phyloP scores from a whole-genome alignment of 2,888 invertebrate species.

The Rhynchonema sp. region DNA sequence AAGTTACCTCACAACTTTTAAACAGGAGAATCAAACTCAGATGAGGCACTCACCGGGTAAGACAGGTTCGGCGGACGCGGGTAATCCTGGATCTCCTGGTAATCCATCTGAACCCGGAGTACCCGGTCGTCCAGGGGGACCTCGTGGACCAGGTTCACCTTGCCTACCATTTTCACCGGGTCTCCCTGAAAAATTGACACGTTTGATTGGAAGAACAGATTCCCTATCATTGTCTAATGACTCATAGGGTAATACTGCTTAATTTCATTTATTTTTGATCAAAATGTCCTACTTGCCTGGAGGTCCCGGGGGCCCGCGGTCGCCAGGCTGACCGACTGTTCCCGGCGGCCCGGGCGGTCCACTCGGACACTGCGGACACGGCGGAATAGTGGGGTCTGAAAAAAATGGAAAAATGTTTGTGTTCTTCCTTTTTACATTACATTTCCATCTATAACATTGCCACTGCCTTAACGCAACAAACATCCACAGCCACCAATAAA shows the following conservation, averaged over 20 bases:
- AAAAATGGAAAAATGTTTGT: no score
- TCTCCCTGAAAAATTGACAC: neutral
- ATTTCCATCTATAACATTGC: no score
- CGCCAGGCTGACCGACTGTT: neutral
- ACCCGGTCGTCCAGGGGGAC: slow-evolving; percentile 1
- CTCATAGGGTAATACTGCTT: no score
- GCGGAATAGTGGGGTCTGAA: neutral
- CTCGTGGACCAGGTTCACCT: neutral
- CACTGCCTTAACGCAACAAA: no score
- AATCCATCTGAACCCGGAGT: neutral
- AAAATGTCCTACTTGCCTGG: neutral
- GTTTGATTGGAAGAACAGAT: no score
- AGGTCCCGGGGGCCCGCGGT: slow-evolving; percentile 1
- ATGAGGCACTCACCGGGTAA: neutral
- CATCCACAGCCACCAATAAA: no score
- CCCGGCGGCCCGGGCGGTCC: neutral
- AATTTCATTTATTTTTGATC: neutral
- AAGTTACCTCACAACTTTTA: no score
- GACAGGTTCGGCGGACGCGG: neutral
- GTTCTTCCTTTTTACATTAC: no score
- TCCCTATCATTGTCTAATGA: no score
- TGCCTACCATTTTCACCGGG: neutral
- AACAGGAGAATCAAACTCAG: no score
- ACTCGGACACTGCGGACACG: slow-evolving; percentile 2
- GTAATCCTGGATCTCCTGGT: neutral